These are phyloP conservation scores for Lochmaea crataegi DNA, from an alignment of 2,888 invertebrate genomes.

Conservation along the genomic window DNA sequence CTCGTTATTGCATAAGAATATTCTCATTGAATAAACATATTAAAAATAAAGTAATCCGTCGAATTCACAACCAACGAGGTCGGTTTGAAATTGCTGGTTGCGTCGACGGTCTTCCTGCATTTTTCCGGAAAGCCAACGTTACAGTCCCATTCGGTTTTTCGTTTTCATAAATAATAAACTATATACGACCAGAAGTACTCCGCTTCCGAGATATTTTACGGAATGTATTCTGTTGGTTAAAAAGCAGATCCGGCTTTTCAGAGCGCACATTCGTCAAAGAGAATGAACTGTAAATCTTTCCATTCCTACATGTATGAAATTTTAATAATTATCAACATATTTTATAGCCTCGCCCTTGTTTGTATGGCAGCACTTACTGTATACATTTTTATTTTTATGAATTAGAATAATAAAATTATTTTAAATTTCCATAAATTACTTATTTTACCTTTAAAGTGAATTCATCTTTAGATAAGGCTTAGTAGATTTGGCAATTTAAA, in stretches of 20 bases:
- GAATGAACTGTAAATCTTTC: background rate
- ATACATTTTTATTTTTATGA: too few relatives aligned
- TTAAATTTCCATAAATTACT: too few relatives aligned
- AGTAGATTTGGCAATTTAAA: too few relatives aligned
- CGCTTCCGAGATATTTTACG: constrained; percentile 12
- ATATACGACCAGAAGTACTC: constrained; percentile 6
- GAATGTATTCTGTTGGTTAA: constrained; percentile 9
- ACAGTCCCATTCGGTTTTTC: constrained; percentile 2
- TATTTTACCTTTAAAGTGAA: too few relatives aligned
- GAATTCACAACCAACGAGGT: background rate
- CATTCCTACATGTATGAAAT: background rate
- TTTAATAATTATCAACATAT: background rate
- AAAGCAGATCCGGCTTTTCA: constrained; percentile 13
- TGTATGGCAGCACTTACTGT: background rate
- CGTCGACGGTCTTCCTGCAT: background rate
- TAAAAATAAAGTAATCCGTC: background rate
- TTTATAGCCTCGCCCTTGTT: background rate
- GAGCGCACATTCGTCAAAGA: background rate
- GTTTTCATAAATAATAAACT: constrained; percentile 15
- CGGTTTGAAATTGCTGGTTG: background rate
- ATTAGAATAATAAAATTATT: too few relatives aligned
- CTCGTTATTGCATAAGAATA: background rate
- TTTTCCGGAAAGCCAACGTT: constrained; percentile 7
- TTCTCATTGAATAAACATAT: background rate
- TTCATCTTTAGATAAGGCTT: too few relatives aligned